Base-by-base conservation (phyloP, 1,140 invertebrate genomes). In the Drosophila insularis region DNA sequence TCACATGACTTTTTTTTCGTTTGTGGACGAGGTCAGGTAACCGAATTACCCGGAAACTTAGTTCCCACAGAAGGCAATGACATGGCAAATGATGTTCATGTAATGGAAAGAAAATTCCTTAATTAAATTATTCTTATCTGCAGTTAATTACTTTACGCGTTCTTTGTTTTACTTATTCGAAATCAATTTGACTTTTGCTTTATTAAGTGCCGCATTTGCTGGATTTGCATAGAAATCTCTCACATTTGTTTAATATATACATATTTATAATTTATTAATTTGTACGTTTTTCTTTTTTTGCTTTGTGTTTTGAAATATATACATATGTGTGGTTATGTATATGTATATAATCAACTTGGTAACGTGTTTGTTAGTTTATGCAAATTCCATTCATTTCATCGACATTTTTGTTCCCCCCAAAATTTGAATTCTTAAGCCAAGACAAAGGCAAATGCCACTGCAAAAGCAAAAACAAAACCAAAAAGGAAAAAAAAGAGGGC, bases 291-390 rank as follows among this genome's bases (percentile, higher is more conserved):
- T 23, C n/a, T 59, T 59, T n/a, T 58, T 61, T 55, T 74, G 14
- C 19, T 46, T 46, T 6, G 1, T 50, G 43, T 46, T 46, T 17
- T 46, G 19, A 50, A 8, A 13, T 37, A 62, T 43, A 62, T 21
- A 62, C 27, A 27, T 6, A 27, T 23, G 4, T 23, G 23, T 23
- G 3, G 5, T 61, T 63, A 60, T 73, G 35, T 40, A 31, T 21
- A 8, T 31, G 50, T 63, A 60, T 75, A 39, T 53, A 78, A 68
- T 76, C 68, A 75, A 71, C 70, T 75, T 67, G 68, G 68, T 60
- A 78, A 71, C 55, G 43, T 54, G 43, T 67, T 67, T 67, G 55
- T 67, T 43, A 67, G 17, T 59, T 58, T 67, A 67, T 67, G 64
- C 64, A 59, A 59, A 67, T 67, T 39, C 39, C 14, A 59, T 59